phyloP scores from a whole-genome alignment of 1,140 invertebrate genomes.

The Glossosoma conforme region DNA sequence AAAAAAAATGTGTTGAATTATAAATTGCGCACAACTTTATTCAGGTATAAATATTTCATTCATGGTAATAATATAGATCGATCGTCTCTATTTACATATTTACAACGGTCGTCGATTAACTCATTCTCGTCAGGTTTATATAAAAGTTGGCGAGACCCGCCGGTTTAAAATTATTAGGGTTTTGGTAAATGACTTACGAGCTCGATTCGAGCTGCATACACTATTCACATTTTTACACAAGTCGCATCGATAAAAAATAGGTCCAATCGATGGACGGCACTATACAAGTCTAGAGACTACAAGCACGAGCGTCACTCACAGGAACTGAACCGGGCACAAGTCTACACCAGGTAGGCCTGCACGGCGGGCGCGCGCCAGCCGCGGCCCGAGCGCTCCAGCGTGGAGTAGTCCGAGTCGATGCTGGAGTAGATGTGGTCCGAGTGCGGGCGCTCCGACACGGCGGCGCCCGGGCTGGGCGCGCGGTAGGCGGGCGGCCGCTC shows the following conservation, averaged over 20 bases:
- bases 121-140: slow-evolving; percentile 27
- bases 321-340: slow-evolving; percentile 1
- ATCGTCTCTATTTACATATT: slow-evolving; percentile 30
- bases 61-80: slow-evolving; percentile 31
- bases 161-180: slow-evolving; percentile 29
- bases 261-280: slow-evolving; percentile 10
- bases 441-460: slow-evolving; percentile 57
- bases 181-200: slow-evolving; percentile 31
- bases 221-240: slow-evolving; percentile 20
- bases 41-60: slow-evolving; percentile 33
- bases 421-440: slow-evolving; percentile 85
- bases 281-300: slow-evolving; percentile 9
- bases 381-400: slow-evolving; percentile 46
- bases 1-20: no score
- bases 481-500: slow-evolving; percentile 46
- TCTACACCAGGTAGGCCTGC: slow-evolving; percentile 49
- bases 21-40: slow-evolving; percentile 32
- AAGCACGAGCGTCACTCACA: neutral
- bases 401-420: slow-evolving; percentile 76
- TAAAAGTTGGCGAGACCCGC: slow-evolving; percentile 18
- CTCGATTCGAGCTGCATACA: slow-evolving; percentile 20
- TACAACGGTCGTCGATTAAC: slow-evolving; percentile 29
- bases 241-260: slow-evolving; percentile 13
- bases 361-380: slow-evolving; percentile 43
- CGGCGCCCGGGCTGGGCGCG: slow-evolving; percentile 41